Evolutionary conservation across 2,888 invertebrate genomes (phyloP), one percentile per base, ranked within the genome.

Genomic region (Agrochola litura): DNA sequence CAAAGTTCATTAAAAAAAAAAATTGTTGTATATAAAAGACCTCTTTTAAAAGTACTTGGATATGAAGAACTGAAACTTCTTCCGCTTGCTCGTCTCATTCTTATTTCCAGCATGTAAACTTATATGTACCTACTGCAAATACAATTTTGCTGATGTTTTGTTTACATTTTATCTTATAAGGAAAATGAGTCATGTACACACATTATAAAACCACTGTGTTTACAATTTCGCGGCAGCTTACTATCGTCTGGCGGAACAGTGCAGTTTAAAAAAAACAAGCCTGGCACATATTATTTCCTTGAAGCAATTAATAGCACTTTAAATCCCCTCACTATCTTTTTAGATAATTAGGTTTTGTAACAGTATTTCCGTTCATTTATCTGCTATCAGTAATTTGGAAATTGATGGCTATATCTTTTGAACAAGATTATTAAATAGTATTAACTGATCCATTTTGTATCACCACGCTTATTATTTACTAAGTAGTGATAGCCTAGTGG

Each of bases 301-400:
- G n/a, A 74, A 79, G 16, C 37, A 65, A 73, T 9, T 22, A 73
- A 52, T 37, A 65, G 16, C 74, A 79, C 60, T 79, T 58, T 10
- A 46, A 54, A 54, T 43, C 10, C 12, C 54, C n/a, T 49, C 16
- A n/a, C 2, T 82, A 67, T 68, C 63, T 82, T 68, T 82, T 6
- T 68, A 69, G 65, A 82, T 68, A 49, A 66, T 49, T 41, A 8
- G 12, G n/a, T 46, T 66, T 81, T 63, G 46, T 66, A 25, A 37
- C 30, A 49, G 16, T 68, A 41, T 75, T 60, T 79, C 60, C 52
- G 65, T 81, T 25, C 2, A 30, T 69, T 60, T 69, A 76, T 54
- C 58, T 60, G n/a, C 25, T 81, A 83, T 76, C 85, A 65, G 30
- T 66, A 16, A 73, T 79, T 43, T 60, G 12, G 52, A 68, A 63